Evolutionary conservation across 1,140 invertebrate genomes (phyloP), one percentile per base, ranked within the genome.

Genomic region (Bursaphelenchus mucronatus): DNA sequence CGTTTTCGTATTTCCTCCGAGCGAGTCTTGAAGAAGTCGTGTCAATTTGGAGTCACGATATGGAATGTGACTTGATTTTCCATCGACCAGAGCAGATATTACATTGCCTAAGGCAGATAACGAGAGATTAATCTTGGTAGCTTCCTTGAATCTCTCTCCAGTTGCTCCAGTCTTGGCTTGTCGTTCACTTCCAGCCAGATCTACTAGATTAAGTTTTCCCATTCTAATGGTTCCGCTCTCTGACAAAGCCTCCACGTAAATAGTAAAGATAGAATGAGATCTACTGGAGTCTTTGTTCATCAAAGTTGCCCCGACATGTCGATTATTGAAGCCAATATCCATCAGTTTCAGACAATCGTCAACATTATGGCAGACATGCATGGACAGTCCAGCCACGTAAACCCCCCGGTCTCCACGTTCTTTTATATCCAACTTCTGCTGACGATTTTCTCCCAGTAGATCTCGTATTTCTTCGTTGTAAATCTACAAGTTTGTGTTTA

Each of bases 41-140:
- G 92, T 96, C 41, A 96, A 84, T 84, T 96, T 96, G 8, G 91
- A 94, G 82, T 95, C 92, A 82, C 92, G 86, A 83, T 94, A 95
- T 4, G 93, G 92, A 69, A 95, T 84, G 70, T 90, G 83, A 88
- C 87, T 69, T 87, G 90, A 83, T 88, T 90, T 17, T 84, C 87
- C 84, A 91, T 90, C 80, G 0, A 93, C 92, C 51, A 96, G 83
- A 0, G 93, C 91, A 17, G 90, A 93, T 71, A 96, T 96, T 10
- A 96, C 93, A 85, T 96, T 96, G 30, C 92, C 92, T 65, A 96
- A 84, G 7, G 91, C 91, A 46, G 92, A 95, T 7, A 96, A 83
- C 2, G 91, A 92, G 71, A 94, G 86, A 84, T 96, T 96, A 76
- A 96, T 96, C 83, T 94, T 93, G 51, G 91, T 90, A 0, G 92